A percentile compares a stretch with the other conserved stretches of the same genome.
Evolutionary conservation across 2,797 vertebrate species (phyloP).

Genomic region (Cichlasoma orientale): DNA sequence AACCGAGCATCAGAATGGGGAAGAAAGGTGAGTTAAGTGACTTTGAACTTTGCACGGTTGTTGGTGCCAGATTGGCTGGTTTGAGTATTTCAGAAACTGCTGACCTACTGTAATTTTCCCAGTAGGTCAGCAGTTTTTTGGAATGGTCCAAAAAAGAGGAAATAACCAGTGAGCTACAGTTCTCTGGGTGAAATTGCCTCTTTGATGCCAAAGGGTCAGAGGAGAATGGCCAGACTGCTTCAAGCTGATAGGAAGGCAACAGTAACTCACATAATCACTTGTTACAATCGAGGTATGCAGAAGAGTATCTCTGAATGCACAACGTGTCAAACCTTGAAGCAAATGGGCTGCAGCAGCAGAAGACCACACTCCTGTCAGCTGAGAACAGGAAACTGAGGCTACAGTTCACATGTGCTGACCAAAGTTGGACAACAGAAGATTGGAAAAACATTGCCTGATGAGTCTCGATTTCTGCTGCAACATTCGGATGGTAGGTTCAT

Average conservation of each 20-base stretch:
- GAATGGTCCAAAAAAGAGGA: not conserved
- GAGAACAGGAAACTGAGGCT: not conserved
- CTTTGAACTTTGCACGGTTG: not conserved
- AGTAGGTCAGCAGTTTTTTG: too few species aligned
- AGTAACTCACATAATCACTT: not conserved
- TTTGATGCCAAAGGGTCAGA: not conserved
- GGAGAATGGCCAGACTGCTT: too few species aligned
- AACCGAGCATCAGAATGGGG: not conserved
- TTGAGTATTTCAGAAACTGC: not conserved
- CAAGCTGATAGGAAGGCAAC: too few species aligned
- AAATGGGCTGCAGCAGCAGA: not conserved
- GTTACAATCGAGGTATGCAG: not conserved
- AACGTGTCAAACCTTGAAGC: not conserved
- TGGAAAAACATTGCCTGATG: not conserved
- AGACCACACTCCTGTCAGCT: not conserved
- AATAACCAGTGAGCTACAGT: not conserved
- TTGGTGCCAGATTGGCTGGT: not conserved
- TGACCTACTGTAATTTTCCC: not conserved
- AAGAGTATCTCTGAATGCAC: not conserved
- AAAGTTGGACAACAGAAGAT: not conserved
- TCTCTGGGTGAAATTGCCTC: not conserved
- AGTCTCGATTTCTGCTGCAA: not conserved
- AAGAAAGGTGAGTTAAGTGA: not conserved
- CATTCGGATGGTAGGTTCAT: conserved; percentile 10
- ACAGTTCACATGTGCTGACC: not conserved